Base-by-base conservation (phyloP, 2,888 invertebrate species). In the Notocelia uddmanniana region DNA sequence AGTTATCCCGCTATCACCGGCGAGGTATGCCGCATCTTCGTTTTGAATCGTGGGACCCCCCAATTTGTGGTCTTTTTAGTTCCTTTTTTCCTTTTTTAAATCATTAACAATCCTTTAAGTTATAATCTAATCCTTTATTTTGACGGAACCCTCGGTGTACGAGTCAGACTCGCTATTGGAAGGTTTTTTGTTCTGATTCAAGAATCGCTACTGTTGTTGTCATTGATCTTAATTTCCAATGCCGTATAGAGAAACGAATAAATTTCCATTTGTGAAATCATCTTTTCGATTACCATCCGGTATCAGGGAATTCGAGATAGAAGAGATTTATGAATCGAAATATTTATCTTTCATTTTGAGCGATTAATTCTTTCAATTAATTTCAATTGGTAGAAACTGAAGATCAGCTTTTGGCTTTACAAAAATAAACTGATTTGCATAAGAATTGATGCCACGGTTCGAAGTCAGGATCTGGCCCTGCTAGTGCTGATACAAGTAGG, bases 251-350 rank as follows among this genome's bases (percentile, higher is more conserved):
- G 2, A 45, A 59, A 50, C 19, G 41, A 54, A 57, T 64, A 64
- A 55, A 69, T 58, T 26, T 50, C 18, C 45, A 71, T 66, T 66
- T 54, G 34, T 71, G 59, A 54, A 54, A 31, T 54, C 41, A n/a
- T 11, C 13, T 59, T 66, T n/a, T 48, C 55, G 31, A 55, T 57
- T 48, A 37, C 66, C 11, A 59, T 66, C 21, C 31, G 23, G 41
- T 54, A 62, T 21, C 59, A 41, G 23, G 31, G 41, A 50, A 26
- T 58, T 58, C 45, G 18, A 45, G 54, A 62, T 18, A 21, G 62
- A 48, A 62, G 45, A 55, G 57, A 50, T 26, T 57, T 15, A 34
- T 19, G 23, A 69, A 69, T 69, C 48, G 31, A 57, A 57, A 48
- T 62, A 41, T 55, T 62, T 55, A 48, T 62, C 31, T 57, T 48